Base-by-base conservation (phyloP, 2,797 vertebrate species). In the Pantherophis vulpinus region DNA sequence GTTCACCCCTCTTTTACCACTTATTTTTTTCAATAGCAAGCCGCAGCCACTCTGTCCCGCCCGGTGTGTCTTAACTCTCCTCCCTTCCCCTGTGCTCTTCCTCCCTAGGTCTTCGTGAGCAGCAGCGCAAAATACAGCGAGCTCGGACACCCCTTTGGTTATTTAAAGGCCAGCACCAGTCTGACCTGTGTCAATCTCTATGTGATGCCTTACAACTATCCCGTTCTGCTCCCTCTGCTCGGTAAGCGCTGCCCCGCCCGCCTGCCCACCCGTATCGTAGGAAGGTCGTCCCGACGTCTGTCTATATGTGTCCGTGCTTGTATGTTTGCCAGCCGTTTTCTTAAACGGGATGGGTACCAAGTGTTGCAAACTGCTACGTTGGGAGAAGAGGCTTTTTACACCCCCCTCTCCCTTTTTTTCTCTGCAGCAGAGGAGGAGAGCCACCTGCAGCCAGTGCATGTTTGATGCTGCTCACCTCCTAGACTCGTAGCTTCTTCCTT, bases 121-220 rank as follows among this genome's bases (percentile, higher is more conserved):
- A 99, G 98, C 98, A 99, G 99, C 89, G 98, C 98, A 93, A 99
- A 99, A 96, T 99, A 99, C 96, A 99, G 97, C 86, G 99, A 99
- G 94, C 98, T 98, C 93, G 98, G 98, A 27, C 98, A 99, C 95
- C 99, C 99, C 0, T 99, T 99, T 61, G 99, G 99, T 89, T 99
- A 99, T 98, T 98, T 99, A 95, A 99, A 99, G 98, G 99, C 99
- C 97, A 99, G 99, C 98, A 99, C 98, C 93, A 98, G 98, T 90
- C 98, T 99, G 97, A 99, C 99, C 95, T 99, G 99, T 95, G 99
- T 99, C 96, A 99, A 99, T 97, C 98, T 99, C 96, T 99, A 99
- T 96, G 99, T 99, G 97, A 99, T 99, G 99, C 99, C 99, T 97
- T 99, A 99, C 98, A 99, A 99, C 98, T 99, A 98, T 95, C 99